A percentile compares a stretch with the other conserved stretches of the same genome.
Conservation (phyloP, 2,888 invertebrate species). For the Metallyticus violacea region DNA sequence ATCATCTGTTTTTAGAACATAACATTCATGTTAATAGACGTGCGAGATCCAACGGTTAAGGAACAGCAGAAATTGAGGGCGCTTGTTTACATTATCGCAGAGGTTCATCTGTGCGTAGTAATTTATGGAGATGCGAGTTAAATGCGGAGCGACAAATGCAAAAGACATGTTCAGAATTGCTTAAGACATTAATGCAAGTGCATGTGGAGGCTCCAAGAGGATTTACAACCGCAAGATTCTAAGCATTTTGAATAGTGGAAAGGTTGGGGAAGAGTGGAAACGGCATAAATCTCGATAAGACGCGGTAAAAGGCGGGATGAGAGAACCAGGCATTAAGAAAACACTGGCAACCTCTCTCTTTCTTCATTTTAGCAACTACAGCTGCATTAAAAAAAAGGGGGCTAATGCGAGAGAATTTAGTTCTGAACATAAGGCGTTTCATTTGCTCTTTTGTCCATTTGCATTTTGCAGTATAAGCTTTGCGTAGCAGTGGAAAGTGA, state of each 20-base stretch:
- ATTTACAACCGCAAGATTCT: not conserved
- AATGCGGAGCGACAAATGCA: not conserved
- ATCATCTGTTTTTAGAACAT: no score
- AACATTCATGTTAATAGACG: no score
- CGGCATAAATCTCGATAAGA: not conserved
- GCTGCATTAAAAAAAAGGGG: not conserved
- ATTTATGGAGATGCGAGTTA: not conserved
- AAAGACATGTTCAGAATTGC: not conserved
- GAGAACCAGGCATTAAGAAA: not conserved
- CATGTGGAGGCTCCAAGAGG: not conserved
- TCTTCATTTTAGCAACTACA: not conserved
- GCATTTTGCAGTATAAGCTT: no score
- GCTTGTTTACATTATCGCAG: not conserved
- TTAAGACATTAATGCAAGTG: not conserved
- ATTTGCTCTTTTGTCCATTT: not conserved
- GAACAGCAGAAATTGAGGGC: no score
- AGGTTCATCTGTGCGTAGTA: not conserved
- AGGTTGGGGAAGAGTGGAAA: not conserved
- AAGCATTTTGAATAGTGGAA: not conserved
- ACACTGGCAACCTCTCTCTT: not conserved
- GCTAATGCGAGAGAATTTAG: not conserved
- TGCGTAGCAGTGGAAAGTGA: no score
- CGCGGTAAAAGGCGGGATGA: not conserved
- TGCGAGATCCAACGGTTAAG: no score
- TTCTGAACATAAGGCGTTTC: not conserved